Evolutionary conservation across 2,797 vertebrate species (phyloP).

Genomic region (Trematomus bernacchii): DNA sequence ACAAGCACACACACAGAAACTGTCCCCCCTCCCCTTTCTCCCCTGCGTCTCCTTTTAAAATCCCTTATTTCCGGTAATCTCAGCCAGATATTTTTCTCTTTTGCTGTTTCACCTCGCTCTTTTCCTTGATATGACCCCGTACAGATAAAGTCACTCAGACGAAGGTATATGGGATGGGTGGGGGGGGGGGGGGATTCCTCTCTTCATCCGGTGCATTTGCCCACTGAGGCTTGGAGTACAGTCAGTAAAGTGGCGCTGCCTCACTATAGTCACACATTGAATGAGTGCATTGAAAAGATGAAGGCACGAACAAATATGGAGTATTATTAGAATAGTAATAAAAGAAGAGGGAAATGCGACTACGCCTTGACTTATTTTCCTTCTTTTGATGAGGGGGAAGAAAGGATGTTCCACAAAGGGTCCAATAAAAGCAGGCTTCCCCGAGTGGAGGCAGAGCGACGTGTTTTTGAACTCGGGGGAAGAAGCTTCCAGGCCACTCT

Average conservation of each 20-base stretch:
- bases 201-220: conserved; percentile 55
- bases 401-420: conserved; percentile 70
- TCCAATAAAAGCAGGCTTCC: conserved; percentile 68
- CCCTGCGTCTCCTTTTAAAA: conserved; percentile 49
- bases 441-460: conserved; percentile 60
- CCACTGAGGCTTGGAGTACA: conserved; percentile 64
- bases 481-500: conserved; percentile 61
- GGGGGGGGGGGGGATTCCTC: conserved; percentile 1
- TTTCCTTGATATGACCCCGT: conserved; percentile 42
- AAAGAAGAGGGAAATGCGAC: conserved; percentile 50
- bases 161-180: conserved; percentile 17
- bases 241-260: conserved; percentile 48
- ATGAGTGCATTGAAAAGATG: conserved; percentile 55
- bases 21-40: conserved; percentile 11
- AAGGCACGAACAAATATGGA: conserved; percentile 63
- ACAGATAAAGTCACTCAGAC: conserved; percentile 18
- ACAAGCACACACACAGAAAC: conserved; percentile 25
- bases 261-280: conserved; percentile 46
- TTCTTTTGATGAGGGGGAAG: conserved; percentile 71
- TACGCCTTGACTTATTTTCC: conserved; percentile 65
- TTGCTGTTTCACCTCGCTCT: conserved; percentile 28
- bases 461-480: conserved; percentile 64
- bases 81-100: conserved; percentile 11
- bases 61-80: conserved; percentile 52
- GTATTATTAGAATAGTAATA: conserved; percentile 73